These are phyloP conservation scores for Hucho hucho DNA, from an alignment of 2,113 vertebrate genomes.

Conservation along the genomic window DNA sequence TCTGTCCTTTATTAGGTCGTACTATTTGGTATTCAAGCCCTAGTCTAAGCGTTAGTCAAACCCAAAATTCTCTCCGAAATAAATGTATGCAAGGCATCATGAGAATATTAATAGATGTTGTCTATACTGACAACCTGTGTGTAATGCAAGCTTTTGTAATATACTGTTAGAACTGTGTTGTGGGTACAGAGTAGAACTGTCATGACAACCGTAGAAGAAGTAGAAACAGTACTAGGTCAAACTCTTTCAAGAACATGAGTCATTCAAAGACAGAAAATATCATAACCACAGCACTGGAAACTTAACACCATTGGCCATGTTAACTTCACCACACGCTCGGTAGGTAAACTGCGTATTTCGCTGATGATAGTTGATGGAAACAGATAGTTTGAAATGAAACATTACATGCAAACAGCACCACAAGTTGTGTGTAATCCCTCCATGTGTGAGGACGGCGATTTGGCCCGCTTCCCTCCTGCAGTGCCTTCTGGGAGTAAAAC, in stretches of 20 bases:
- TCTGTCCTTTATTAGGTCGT: conserved; percentile 21
- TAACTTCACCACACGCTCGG: conserved; percentile 12
- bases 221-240: not conserved
- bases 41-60: conserved; percentile 9
- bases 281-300: conserved; percentile 36
- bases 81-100: conserved; percentile 1
- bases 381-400: conserved; percentile 34
- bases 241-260: conserved; percentile 44
- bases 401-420: conserved; percentile 36
- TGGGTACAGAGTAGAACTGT: no score
- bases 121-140: conserved; percentile 13
- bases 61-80: conserved; percentile 17
- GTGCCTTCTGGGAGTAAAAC: conserved; percentile 47
- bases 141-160: conserved; percentile 54
- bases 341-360: not conserved
- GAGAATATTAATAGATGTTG: conserved; percentile 29
- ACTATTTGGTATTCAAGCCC: conserved; percentile 3
- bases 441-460: conserved; percentile 30
- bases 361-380: conserved; percentile 32
- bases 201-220: no score
- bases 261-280: conserved; percentile 41
- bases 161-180: conserved; percentile 6
- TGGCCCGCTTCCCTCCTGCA: conserved; percentile 46
- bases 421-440: conserved; percentile 51
- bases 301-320: conserved; percentile 14